These are phyloP conservation scores for Hydractinia symbiolongicarpus DNA, from an alignment of 30 jellyfish, hydroid and myxozoan species.

Conservation along the genomic window DNA sequence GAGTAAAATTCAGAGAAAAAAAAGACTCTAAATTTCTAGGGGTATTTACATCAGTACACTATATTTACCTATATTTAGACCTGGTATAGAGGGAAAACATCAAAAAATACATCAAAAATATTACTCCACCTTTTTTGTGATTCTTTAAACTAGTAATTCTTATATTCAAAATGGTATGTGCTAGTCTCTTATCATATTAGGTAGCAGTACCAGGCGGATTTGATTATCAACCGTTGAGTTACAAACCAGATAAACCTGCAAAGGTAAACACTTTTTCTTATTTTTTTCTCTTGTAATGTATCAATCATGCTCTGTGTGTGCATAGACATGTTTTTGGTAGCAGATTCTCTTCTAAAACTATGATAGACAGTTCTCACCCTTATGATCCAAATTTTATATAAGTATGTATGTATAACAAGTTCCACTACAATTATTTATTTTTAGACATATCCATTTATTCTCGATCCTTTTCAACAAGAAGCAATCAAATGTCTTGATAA, in stretches of 20 bases:
- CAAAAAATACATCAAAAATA: no score
- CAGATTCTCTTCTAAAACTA: not conserved
- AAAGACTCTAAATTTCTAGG: no score
- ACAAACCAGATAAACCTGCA: slow-evolving; percentile 80
- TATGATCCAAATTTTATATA: not conserved
- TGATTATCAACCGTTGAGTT: slow-evolving; percentile 55
- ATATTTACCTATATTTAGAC: no score
- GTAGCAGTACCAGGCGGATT: slow-evolving; percentile 94
- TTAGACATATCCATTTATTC: slow-evolving; percentile 92
- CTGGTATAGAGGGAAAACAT: no score
- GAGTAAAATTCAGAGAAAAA: no score
- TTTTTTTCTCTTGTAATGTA: not conserved
- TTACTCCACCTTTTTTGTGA: no score
- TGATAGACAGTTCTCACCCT: not conserved
- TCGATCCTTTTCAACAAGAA: slow-evolving; percentile 98
- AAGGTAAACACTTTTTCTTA: slow-evolving; percentile 43
- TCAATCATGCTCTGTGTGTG: not conserved
- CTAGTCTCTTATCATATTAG: slow-evolving; percentile 25
- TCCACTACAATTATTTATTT: not conserved
- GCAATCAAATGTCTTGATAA: slow-evolving; percentile 90
- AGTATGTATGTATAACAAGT: not conserved
- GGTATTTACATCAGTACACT: no score
- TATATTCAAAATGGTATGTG: not conserved
- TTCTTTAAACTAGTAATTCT: no score
- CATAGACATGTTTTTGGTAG: not conserved